Evolutionary conservation across 1,140 invertebrate species (phyloP).

Genomic region (Hesperophylax magnus): DNA sequence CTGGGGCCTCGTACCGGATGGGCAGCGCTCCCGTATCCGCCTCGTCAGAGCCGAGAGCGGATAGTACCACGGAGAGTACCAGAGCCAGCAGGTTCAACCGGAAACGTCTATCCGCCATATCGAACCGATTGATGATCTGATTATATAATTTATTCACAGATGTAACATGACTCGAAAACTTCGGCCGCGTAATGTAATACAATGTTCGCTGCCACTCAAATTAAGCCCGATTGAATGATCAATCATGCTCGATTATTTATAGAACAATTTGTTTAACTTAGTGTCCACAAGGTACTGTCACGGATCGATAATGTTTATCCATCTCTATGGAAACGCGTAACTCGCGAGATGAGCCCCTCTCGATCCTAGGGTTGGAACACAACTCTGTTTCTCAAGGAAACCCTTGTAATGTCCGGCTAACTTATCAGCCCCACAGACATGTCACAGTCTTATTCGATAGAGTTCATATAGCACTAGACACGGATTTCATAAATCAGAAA

Average conservation of each 20-base stretch:
- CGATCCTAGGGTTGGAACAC: background rate
- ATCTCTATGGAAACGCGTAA: background rate
- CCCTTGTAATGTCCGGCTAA: background rate
- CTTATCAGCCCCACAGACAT: conserved; percentile 21
- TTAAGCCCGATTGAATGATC: conserved; percentile 20
- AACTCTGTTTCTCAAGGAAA: background rate
- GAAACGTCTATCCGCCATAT: conserved; percentile 61
- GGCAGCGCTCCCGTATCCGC: conserved; percentile 71
- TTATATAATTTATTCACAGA: conserved; percentile 67
- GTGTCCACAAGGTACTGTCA: background rate
- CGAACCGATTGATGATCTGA: conserved; percentile 61
- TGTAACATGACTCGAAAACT: conserved; percentile 62
- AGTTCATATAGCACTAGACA: background rate
- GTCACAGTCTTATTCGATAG: conserved; percentile 3
- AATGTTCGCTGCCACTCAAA: conserved; percentile 59
- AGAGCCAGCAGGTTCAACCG: conserved; percentile 38
- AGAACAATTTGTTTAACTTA: conserved; percentile 12
- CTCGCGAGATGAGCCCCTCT: conserved; percentile 3
- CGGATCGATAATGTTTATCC: conserved; percentile 34
- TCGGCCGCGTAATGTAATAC: conserved; percentile 68
- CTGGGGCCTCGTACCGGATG: conserved; percentile 83
- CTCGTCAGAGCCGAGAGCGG: conserved; percentile 65
- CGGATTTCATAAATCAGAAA: background rate
- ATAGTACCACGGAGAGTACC: conserved; percentile 23
- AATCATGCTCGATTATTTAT: conserved; percentile 29